These are phyloP conservation scores for Perca flavescens DNA, from an alignment of 2,113 vertebrate species.

Conservation along the genomic window DNA sequence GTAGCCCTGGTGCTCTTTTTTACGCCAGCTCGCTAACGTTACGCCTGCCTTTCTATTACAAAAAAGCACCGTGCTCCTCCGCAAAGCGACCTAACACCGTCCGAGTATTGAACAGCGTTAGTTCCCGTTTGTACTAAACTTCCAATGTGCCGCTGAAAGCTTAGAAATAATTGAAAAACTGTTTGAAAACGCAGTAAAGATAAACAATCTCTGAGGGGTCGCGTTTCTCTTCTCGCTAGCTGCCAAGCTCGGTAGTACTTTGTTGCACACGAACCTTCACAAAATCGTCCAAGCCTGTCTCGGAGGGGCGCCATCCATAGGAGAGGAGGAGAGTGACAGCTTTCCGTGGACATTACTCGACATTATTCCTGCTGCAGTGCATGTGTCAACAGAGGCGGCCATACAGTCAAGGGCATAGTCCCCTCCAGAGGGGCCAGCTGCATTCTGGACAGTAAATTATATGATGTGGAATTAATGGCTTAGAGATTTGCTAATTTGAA, in stretches of 20 bases:
- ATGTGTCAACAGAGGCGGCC: conserved; percentile 17
- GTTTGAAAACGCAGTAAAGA: conserved; percentile 16
- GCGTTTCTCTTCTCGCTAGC: conserved; percentile 46
- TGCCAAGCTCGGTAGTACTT: conserved; percentile 65
- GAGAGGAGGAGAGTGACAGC: conserved; percentile 68
- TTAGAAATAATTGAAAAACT: neutral
- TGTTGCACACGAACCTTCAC: conserved; percentile 73
- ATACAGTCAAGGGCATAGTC: neutral
- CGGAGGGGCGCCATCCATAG: conserved; percentile 54
- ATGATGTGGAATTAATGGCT: neutral
- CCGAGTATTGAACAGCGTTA: neutral
- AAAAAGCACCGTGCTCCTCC: conserved; percentile 44
- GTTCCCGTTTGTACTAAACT: conserved; percentile 11
- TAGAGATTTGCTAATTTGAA: too few species aligned
- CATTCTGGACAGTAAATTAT: too few species aligned
- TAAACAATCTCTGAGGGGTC: conserved; percentile 29
- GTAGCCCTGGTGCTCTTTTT: conserved; percentile 34
- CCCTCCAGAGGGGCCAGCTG: neutral
- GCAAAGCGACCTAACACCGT: conserved; percentile 38
- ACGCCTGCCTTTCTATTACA: conserved; percentile 34
- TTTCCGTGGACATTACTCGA: neutral
- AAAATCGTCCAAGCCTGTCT: conserved; percentile 30
- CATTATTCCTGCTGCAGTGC: conserved; percentile 4
- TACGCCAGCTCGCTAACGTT: conserved; percentile 52
- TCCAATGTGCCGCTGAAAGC: neutral